Evolutionary conservation across 2,888 invertebrate species (phyloP), one percentile per base, ranked within the genome.

Genomic region (Drosophila ochracea): DNA sequence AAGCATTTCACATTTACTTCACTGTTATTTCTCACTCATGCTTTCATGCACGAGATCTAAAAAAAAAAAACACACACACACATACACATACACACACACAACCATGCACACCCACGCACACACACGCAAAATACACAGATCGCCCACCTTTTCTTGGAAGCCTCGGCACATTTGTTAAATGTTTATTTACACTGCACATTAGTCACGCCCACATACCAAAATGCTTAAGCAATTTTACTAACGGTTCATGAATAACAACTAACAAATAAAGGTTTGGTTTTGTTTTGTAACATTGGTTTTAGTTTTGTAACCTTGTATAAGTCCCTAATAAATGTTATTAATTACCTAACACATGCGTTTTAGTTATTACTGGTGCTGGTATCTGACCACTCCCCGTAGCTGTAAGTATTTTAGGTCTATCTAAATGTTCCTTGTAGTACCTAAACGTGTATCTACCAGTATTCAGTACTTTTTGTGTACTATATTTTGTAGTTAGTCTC

Each of bases 171-270:
- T 81, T 71, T 84, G 73, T 89, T 25, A 73, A 78, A 43, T 67
- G 58, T 69, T 64, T 72, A 76, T 68, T 65, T 57, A 78, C 76
- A 77, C 84, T 50, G 76, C 86, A 78, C 89, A 77, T 66, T 37
- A 9, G 68, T 67, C 83, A 84, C 82, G 78, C 77, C 79, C 79
- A 70, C 79, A 77, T 79, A 68, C 65, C 67, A 74, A 74, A 64
- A 64, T 52, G 87, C 87, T 90, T 88, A 43, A 75, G 87, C 87
- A 90, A 88, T 55, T 30, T 52, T 59, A 80, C 71, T 83, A 78
- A 82, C 59, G 57, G 63, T 57, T 63, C 60, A 65, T 72, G 69
- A 54, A 41, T 52, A 68, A 70, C 50, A 63, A 85, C 66, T 68
- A 78, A 76, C 57, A 31, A 28, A 76, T 59, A 31, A 28, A 49